Evolutionary conservation across 2,113 vertebrate species (phyloP), one percentile per base, ranked within the genome.

Genomic region (Lasiurus borealis): DNA sequence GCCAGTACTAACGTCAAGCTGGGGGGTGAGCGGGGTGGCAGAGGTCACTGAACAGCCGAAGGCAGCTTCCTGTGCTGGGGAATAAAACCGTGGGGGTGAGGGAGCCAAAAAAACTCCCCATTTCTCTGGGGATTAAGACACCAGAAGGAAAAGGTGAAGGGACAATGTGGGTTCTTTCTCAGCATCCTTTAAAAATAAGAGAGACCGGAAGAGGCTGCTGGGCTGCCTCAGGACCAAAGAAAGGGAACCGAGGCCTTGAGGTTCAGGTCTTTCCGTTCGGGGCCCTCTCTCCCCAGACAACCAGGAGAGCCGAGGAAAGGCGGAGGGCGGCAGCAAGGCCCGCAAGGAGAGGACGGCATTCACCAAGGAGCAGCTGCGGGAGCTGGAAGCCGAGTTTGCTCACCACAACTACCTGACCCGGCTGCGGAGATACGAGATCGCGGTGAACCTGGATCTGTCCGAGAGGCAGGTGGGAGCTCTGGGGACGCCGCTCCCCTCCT

Each of bases 391-490:
- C 0, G 99, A 99, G 96, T 99, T 99, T 90, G 99, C 99, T 29
- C 99, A 99, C 94, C 99, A 99, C 11, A 99, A 99, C 98, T 99
- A 99, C 98, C 97, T 99, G 99, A 99, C 99, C 8, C 97, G 99
- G 76, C 99, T 99, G 44, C 98, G 99, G 23, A 99, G 99, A 98
- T 99, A 99, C 0, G 99, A 99, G 98, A 99, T 99, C 46, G 99
- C 99, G 0, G 99, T 99, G 84, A 99, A 99, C 97, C 98, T 99
- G 98, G 99, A 99, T 96, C 99, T 99, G 98, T 99, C 99, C 0
- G 99, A 99, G 97, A 98, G 99, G 98, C 99, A 99, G 98, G 99
- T 99, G 31, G 48, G 75, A n/a, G 36, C 29, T 48, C 31, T 0
- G 2, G 25, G 11, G 1, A 62, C 8, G 0, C 44, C 9, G 29